Evolutionary conservation across 2,888 invertebrate genomes (phyloP), one percentile per base, ranked within the genome.

Genomic region (Lucinisca nassula): DNA sequence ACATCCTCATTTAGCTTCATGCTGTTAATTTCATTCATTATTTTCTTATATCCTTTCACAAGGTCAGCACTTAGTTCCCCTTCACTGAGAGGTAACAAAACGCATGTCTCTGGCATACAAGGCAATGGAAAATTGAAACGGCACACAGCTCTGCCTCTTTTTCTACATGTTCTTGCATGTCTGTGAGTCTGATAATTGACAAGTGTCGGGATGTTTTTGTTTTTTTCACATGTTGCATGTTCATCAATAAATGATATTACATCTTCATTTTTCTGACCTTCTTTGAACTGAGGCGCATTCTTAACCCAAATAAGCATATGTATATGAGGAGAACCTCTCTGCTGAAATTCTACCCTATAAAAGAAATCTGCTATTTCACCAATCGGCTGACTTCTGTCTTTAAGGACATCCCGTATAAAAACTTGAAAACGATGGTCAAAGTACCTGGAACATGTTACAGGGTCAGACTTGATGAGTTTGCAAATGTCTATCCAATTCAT

Each of bases 231-330:
- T 14, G 85, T 61, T 27, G 82, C 67, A 74, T 61, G 61, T 30
- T 86, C 74, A n/a, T 75, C 61, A 30, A 61, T 30, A 61, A 61
- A 61, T 27, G 61, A 27, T 27, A 61, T 61, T 8, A 61, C 51
- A 51, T 51, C 51, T 14, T 51, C 51, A 51, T 51, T 51, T 51
- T 51, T 21, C 51, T 51, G 51, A 51, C 51, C 51, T 51, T 51
- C 51, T 21, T 51, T 51, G 8, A 51, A 51, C 8, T 51, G 51
- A 51, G 88, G 88, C 21, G 88, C 70, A 77, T 87, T 45, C 73
- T 85, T 51, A 55, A 81, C 58, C 90, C 90, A 92, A 14, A 91
- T 45, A 21, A 92, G 21, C 67, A 82, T 80, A 51, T 92, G 90
- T 17, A 87, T 70, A 85, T 90, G 91, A 3, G 91, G 90, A n/a